Evolutionary conservation across 2,888 invertebrate species (phyloP).

Genomic region (Plebejus argus): DNA sequence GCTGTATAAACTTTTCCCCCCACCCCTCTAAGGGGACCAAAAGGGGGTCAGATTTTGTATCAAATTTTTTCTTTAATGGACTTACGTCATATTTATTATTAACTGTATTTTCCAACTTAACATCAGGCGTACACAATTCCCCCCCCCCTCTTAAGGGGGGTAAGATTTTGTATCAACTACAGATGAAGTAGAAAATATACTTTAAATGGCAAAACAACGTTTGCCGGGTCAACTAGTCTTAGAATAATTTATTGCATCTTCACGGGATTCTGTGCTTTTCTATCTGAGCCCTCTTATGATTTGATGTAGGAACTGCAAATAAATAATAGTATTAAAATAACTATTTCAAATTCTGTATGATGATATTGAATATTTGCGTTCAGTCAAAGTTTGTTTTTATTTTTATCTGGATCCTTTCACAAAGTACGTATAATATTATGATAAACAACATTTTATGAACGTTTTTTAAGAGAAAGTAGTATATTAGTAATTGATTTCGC

Average conservation of each 20-base stretch:
- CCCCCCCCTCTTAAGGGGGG: too few species aligned
- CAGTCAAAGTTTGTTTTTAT: background rate
- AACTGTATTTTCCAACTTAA: too few species aligned
- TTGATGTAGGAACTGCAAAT: background rate
- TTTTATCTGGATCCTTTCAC: background rate
- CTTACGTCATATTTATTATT: too few species aligned
- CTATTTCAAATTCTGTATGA: background rate
- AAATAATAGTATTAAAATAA: background rate
- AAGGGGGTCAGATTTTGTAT: too few species aligned
- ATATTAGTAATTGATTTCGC: conserved; percentile 4
- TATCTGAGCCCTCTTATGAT: background rate
- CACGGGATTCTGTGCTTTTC: conserved; percentile 12
- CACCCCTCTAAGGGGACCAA: too few species aligned
- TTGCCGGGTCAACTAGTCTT: too few species aligned
- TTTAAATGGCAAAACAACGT: too few species aligned
- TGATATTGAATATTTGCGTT: background rate
- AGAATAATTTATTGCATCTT: conserved; percentile 1
- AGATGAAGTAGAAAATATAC: too few species aligned
- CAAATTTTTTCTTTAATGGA: too few species aligned
- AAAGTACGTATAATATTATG: background rate
- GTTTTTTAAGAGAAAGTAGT: conserved; percentile 12
- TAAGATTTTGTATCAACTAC: too few species aligned
- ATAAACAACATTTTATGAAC: background rate
- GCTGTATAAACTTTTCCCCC: too few species aligned
- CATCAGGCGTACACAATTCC: too few species aligned